phyloP scores from a whole-genome alignment of 2,797 vertebrate genomes.

The Tinamus major region DNA sequence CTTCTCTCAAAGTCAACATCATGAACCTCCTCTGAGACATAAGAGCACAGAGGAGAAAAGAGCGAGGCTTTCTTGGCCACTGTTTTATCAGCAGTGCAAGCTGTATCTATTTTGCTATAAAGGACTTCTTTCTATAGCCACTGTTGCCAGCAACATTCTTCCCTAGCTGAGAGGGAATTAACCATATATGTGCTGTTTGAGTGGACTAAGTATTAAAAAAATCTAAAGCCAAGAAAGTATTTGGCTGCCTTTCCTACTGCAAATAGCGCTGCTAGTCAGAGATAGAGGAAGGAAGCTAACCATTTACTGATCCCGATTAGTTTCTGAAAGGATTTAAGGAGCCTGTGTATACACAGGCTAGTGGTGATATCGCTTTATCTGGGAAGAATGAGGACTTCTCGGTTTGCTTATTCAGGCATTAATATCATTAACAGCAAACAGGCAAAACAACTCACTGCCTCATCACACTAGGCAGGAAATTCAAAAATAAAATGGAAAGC shows the following conservation, averaged over 20 bases:
- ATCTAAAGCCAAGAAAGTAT: not conserved
- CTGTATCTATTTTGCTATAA: not conserved
- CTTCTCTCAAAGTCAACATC: not conserved
- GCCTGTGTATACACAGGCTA: not conserved
- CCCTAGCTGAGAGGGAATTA: not conserved
- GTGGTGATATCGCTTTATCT: conserved; percentile 17
- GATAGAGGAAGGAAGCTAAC: conserved; percentile 7
- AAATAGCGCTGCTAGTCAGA: not conserved
- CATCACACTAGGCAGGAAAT: not conserved
- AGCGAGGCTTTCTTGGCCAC: not conserved
- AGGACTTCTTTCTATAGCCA: not conserved
- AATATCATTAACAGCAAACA: not conserved
- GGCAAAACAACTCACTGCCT: not conserved
- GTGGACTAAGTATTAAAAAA: not conserved
- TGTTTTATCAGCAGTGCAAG: not conserved
- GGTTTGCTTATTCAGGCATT: not conserved
- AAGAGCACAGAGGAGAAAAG: not conserved
- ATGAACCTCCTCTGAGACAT: not conserved
- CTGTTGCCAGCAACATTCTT: not conserved
- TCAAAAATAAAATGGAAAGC: not conserved
- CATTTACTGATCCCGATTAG: conserved; percentile 4
- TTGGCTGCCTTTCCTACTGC: not conserved
- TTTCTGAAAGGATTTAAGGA: conserved; percentile 24
- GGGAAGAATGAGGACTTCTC: not conserved
- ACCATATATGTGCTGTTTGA: not conserved